Conservation (phyloP, 2,888 invertebrate genomes). For the Agriopis leucophaearia region DNA sequence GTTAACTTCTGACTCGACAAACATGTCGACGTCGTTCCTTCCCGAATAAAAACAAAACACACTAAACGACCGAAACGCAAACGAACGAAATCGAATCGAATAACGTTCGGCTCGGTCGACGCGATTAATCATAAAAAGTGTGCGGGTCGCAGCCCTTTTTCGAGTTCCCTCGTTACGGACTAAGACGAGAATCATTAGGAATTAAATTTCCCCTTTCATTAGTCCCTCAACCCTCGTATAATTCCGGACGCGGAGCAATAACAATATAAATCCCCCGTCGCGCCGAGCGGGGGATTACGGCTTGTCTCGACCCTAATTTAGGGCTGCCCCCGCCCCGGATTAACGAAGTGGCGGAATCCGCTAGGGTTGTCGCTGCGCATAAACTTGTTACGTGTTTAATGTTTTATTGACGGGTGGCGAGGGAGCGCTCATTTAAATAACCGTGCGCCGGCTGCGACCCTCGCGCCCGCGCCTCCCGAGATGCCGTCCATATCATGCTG, state of each 20-base stretch:
- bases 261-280: slow-evolving; percentile 87
- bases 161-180: slow-evolving; percentile 86
- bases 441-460: slow-evolving; percentile 64
- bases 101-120: slow-evolving; percentile 74
- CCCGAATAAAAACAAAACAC: slow-evolving; percentile 67
- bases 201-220: slow-evolving; percentile 87
- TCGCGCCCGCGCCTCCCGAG: slow-evolving; percentile 42
- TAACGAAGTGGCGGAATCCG: slow-evolving; percentile 86
- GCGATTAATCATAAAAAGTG: slow-evolving; percentile 82
- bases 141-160: slow-evolving; percentile 82
- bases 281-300: slow-evolving; percentile 86
- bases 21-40: slow-evolving; percentile 62
- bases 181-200: slow-evolving; percentile 87
- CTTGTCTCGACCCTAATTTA: slow-evolving; percentile 87
- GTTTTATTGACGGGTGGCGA: slow-evolving; percentile 85
- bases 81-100: slow-evolving; percentile 70
- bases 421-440: slow-evolving; percentile 84
- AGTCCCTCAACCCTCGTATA: slow-evolving; percentile 87
- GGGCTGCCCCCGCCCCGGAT: slow-evolving; percentile 86
- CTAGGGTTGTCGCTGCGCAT: slow-evolving; percentile 86
- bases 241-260: slow-evolving; percentile 87
- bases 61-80: slow-evolving; percentile 61
- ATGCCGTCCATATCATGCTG: slow-evolving; percentile 40
- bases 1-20: slow-evolving; percentile 76
- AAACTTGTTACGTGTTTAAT: slow-evolving; percentile 87